Base-by-base conservation (phyloP, 92 coral and sea anemone genomes). In the Porites cylindrica region DNA sequence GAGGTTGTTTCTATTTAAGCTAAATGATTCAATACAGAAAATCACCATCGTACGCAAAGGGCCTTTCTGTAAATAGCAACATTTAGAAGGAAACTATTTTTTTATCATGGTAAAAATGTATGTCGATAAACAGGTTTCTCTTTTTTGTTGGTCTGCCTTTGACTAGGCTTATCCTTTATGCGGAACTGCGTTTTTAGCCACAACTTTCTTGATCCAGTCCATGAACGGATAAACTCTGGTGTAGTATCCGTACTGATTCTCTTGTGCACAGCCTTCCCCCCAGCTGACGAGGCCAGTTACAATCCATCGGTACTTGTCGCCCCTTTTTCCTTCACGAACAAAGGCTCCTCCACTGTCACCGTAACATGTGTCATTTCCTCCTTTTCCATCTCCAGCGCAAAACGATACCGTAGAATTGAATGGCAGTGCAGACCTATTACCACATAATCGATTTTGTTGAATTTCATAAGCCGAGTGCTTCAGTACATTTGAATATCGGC, bases 241-340 rank as follows among this genome's bases (percentile, higher is more conserved):
- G 85, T 88, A 91, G 70, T 78, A 94, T 12, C 83, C 91, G 38
- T 93, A 93, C 76, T 94, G 90, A 11, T 75, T 75, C 51, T 72
- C n/a, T 70, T 58, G 76, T 20, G 94, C 98, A 71, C 98, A 96
- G 51, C 96, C 96, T 69, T 83, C 92, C 9, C 98, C 98, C 98
- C 98, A 96, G 85, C 98, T 94, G 7, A 88, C 94, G 18, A 96
- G 60, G 1, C 98, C 98, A 59, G 90, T 80, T 43, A 93, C 92
- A 61, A 82, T 83, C 98, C 98, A 96, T 14, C 96, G 75, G 64
- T 82, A 67, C 59, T 18, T 47, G 17, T 93, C 91, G 19, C 82
- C 81, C 13, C 86, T 81, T 72, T 12, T 64, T 24, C 68, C 90
- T 14, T 89, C 73, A 8, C 92, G 79, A 19, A 89, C 79, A 64